Conservation (phyloP, 2,888 invertebrate species). For the Pollenia angustigena region DNA sequence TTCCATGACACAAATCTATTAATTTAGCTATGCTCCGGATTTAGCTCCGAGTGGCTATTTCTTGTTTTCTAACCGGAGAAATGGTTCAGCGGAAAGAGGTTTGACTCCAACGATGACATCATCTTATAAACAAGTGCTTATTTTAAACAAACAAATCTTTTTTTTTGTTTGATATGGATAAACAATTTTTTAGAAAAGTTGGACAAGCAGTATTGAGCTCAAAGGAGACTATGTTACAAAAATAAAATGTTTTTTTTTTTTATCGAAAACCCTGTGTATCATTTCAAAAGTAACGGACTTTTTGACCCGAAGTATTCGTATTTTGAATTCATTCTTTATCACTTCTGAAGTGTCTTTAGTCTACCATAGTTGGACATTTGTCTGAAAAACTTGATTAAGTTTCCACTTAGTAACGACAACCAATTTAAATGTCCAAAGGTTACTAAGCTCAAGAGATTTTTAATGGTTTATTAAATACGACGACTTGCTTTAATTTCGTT, state of each 20-base stretch:
- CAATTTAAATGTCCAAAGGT: slow-evolving; percentile 67
- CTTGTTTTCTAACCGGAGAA: too few relatives aligned
- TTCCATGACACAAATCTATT: too few relatives aligned
- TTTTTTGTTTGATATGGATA: background rate
- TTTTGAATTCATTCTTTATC: background rate
- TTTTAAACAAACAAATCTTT: background rate
- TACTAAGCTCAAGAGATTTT: slow-evolving; percentile 69
- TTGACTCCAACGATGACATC: too few relatives aligned
- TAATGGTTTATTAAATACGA: slow-evolving; percentile 63
- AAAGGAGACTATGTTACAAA: too few relatives aligned
- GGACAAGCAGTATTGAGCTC: too few relatives aligned
- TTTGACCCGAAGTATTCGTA: background rate
- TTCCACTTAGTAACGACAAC: slow-evolving; percentile 63
- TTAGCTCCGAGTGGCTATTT: too few relatives aligned
- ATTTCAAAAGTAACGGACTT: background rate
- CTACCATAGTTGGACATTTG: background rate
- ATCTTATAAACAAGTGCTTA: too few relatives aligned
- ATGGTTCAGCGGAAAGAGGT: too few relatives aligned
- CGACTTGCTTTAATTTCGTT: slow-evolving; percentile 7
- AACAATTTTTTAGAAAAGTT: background rate
- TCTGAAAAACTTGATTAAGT: slow-evolving; percentile 56
- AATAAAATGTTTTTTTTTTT: too few relatives aligned
- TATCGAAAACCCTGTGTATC: too few relatives aligned
- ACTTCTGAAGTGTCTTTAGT: slow-evolving; percentile 10
- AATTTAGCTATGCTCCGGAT: too few relatives aligned